phyloP scores from a whole-genome alignment of 2,888 invertebrate species.

The Hoplodrina blanda region DNA sequence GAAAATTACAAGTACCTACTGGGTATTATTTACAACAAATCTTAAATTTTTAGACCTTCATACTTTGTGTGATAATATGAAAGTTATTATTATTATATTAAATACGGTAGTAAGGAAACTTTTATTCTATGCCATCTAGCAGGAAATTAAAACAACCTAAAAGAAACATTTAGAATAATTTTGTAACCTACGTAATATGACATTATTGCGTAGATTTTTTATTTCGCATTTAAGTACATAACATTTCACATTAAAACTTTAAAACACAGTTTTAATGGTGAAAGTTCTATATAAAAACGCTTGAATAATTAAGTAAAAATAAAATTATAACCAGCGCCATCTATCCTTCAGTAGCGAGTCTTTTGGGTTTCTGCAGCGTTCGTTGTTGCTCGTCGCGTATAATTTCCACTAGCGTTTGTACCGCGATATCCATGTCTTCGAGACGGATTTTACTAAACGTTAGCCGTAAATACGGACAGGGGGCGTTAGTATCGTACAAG shows the following conservation, averaged over 20 bases:
- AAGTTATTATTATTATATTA: background rate
- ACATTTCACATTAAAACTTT: constrained; percentile 15
- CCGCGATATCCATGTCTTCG: constrained; percentile 92
- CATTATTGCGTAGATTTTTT: background rate
- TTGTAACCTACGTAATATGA: background rate
- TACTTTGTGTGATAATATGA: too few species aligned
- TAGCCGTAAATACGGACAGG: constrained; percentile 93
- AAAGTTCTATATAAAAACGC: background rate
- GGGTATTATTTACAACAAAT: background rate
- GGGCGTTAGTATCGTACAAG: constrained; percentile 90
- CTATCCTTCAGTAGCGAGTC: constrained; percentile 74
- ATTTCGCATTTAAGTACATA: constrained; percentile 1
- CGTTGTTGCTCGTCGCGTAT: constrained; percentile 90
- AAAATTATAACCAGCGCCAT: constrained; percentile 59
- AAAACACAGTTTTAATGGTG: background rate
- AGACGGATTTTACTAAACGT: constrained; percentile 93
- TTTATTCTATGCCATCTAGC: constrained; percentile 24
- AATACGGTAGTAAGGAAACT: background rate
- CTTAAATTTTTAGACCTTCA: background rate
- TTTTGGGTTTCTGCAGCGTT: constrained; percentile 66
- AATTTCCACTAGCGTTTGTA: constrained; percentile 90
- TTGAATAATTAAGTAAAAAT: background rate
- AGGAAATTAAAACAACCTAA: background rate
- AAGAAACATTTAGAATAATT: background rate
- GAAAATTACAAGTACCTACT: background rate